Evolutionary conservation across 2,113 vertebrate species (phyloP).

Genomic region (Mixornis gularis): DNA sequence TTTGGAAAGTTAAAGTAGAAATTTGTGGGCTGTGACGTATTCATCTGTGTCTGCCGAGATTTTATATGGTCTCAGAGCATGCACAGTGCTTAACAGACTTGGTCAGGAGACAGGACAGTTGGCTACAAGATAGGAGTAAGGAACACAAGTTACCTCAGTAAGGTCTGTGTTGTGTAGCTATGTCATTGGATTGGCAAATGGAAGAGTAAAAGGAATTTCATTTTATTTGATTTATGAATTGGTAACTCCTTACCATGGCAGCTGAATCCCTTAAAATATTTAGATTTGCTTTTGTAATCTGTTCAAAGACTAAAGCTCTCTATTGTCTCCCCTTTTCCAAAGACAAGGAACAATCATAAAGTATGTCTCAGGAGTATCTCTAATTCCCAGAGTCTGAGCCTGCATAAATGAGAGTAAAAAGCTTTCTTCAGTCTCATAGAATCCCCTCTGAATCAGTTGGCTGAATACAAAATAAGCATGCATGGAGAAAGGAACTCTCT

Average conservation of each 20-base stretch:
- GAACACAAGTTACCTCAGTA: not conserved
- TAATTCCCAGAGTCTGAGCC: conserved; percentile 48
- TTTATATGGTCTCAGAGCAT: fast-evolving
- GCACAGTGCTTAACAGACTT: not conserved
- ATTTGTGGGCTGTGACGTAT: not conserved
- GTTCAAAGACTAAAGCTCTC: conserved; percentile 42
- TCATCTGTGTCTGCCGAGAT: not conserved
- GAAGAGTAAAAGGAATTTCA: not conserved
- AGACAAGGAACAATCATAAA: conserved; percentile 46
- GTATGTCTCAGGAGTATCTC: conserved; percentile 32
- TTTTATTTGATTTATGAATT: conserved; percentile 46
- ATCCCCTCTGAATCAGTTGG: not conserved
- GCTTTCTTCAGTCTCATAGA: conserved; percentile 25
- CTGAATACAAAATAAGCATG: not conserved
- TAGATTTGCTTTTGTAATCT: conserved; percentile 48
- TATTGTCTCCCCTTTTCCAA: conserved; percentile 34
- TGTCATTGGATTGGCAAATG: not conserved
- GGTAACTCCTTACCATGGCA: conserved; percentile 23
- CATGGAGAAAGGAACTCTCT: not conserved
- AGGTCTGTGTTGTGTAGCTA: not conserved
- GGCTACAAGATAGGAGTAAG: not conserved
- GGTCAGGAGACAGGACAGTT: not conserved
- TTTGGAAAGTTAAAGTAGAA: conserved; percentile 3
- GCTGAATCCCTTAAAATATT: conserved; percentile 32
- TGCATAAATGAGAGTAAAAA: conserved; percentile 53